These are phyloP conservation scores for Taurulus bubalis DNA, from an alignment of 2,113 vertebrate species.

Conservation along the genomic window DNA sequence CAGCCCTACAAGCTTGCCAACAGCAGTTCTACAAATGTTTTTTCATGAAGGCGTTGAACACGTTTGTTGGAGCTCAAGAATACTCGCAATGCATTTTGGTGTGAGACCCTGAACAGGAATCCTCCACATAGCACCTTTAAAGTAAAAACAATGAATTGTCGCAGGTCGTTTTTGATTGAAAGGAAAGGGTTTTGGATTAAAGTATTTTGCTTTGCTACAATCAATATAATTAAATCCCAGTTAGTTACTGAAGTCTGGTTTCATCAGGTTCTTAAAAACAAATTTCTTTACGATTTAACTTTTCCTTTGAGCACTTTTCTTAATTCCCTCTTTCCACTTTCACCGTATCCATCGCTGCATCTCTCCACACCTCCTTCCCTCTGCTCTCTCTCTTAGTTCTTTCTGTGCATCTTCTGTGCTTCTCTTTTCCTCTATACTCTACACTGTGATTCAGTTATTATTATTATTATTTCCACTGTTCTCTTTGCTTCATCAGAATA, in stretches of 20 bases:
- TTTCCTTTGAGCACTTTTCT: not conserved
- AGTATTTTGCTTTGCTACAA: not conserved
- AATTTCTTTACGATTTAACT: not conserved
- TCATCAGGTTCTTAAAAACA: not conserved
- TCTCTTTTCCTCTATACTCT: not conserved
- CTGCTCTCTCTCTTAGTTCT: not conserved
- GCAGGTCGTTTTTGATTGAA: not conserved
- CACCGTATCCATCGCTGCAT: not conserved
- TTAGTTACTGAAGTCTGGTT: not conserved
- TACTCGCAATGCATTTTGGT: not conserved
- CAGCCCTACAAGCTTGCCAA: not conserved
- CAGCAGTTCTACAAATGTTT: not conserved
- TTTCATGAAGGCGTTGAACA: not conserved
- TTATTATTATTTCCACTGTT: not conserved
- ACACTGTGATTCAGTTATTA: not conserved
- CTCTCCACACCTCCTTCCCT: not conserved
- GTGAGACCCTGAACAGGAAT: not conserved
- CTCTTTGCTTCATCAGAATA: slow-evolving; percentile 15
- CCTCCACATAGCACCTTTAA: not conserved
- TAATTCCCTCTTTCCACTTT: not conserved
- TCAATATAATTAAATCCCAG: slow-evolving; percentile 3
- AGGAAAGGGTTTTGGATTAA: not conserved
- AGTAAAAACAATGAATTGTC: not conserved
- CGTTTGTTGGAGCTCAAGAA: not conserved
- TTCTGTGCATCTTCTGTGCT: not conserved